Evolutionary conservation across 2,888 invertebrate species (phyloP), one percentile per base, ranked within the genome.

Genomic region (Ophonus ardosiacus): DNA sequence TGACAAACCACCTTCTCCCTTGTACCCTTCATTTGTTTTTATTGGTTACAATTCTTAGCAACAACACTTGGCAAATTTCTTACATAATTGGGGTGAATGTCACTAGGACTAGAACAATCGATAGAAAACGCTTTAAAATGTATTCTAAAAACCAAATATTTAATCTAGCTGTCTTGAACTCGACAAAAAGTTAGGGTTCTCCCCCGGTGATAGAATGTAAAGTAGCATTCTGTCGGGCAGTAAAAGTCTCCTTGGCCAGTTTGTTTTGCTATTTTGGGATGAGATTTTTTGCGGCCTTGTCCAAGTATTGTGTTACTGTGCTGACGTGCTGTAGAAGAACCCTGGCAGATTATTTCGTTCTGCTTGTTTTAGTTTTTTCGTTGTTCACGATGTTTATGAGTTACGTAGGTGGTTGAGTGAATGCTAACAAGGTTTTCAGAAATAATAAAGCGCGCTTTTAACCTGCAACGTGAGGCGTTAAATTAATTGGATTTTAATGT

Each of bases 401-500:
- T 74, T 74, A 17, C 40, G 68, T 38, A 71, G 38, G 68, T 71
- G 68, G 68, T 71, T 71, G 68, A 71, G 68, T 63, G 68, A 74
- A 43, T 74, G 40, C 43, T 43, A 74, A 74, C 43, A 74, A 74
- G 43, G 13, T 74, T 74, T 74, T 74, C 21, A 43, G 18, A 43
- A 74, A 74, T 51, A 74, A 74, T 68, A 74, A 43, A 8, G 68
- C 13, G n/a, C 40, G 40, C 43, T 74, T 74, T 31, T 74, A 43
- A 43, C 17, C 7, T 6, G 15, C 8, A 40, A 43, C 43, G 43
- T 17, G 17, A 40, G 71, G 8, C 5, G 43, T 43, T 74, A 18
- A 18, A 43, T 74, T 74, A 74, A 74, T 74, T 74, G 71, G 40
- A 13, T 43, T 74, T 74, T 74, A 74, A 74, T 74, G 71, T 74